Conservation (phyloP, 2,113 vertebrate genomes). For the Misgurnus mizolepis region DNA sequence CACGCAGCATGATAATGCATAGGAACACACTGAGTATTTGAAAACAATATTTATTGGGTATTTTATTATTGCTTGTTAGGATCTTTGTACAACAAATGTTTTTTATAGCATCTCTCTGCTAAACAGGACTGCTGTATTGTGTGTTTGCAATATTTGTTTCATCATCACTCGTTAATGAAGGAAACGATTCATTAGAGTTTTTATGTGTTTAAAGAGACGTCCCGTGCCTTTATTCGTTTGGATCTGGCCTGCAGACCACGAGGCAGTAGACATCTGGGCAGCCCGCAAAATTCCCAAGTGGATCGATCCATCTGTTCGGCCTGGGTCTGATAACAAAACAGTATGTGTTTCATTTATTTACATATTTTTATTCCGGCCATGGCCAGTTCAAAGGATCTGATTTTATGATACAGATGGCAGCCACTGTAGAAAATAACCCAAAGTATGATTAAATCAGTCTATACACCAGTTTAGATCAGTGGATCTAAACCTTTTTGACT, state of each 20-base stretch:
- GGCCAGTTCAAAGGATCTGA: slow-evolving; percentile 21
- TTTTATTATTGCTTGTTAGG: not conserved
- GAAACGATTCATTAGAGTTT: not conserved
- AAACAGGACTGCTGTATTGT: not conserved
- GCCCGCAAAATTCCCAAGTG: slow-evolving; percentile 29
- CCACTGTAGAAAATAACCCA: slow-evolving; percentile 1
- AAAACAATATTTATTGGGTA: no score
- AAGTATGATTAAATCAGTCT: no score
- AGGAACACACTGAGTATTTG: no score
- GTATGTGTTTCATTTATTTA: slow-evolving; percentile 32
- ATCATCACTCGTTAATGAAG: not conserved
- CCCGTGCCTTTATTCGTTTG: not conserved
- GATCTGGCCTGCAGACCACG: slow-evolving; percentile 18
- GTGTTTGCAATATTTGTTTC: not conserved
- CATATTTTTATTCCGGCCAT: slow-evolving; percentile 26
- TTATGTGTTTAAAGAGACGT: not conserved
- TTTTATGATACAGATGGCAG: not conserved
- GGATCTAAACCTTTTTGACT: no score
- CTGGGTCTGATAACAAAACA: slow-evolving; percentile 27
- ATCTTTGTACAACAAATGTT: not conserved
- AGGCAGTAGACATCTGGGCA: slow-evolving; percentile 20
- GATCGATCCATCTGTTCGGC: slow-evolving; percentile 8
- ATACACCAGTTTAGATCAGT: no score
- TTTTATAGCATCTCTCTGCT: not conserved
- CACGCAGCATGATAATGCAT: no score